phyloP scores from a whole-genome alignment of 2,797 vertebrate species.

The Malurus leucopterus region DNA sequence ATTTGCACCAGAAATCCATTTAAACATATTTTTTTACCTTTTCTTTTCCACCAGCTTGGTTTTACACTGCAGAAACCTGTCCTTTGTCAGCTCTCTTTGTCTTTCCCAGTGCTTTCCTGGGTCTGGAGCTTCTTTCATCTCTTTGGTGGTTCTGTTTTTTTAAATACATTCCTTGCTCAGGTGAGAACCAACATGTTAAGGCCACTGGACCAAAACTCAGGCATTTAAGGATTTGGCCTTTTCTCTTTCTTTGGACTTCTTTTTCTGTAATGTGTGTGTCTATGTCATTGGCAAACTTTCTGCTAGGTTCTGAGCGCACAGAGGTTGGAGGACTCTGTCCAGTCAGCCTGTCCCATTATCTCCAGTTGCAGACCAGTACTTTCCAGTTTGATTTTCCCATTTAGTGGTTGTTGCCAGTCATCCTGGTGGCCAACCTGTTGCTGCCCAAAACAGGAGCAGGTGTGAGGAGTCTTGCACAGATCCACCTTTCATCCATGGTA shows the following conservation, averaged over 20 bases:
- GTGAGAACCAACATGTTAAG: background rate
- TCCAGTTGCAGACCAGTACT: background rate
- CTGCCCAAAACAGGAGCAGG: background rate
- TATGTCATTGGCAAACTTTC: background rate
- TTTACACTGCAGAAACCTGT: background rate
- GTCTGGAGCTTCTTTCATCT: background rate
- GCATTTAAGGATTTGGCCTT: background rate
- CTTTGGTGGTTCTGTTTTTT: background rate
- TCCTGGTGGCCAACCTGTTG: accelerated
- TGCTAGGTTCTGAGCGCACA: background rate
- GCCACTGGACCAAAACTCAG: background rate
- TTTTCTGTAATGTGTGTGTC: background rate
- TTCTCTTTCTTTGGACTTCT: background rate
- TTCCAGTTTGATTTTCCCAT: background rate
- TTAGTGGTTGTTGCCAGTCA: background rate
- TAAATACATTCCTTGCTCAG: background rate
- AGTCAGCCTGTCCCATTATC: background rate
- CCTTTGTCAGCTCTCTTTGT: background rate
- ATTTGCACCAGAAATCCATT: background rate
- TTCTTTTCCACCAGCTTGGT: background rate
- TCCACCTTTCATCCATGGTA: background rate
- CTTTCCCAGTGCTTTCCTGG: background rate
- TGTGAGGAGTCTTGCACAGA: background rate
- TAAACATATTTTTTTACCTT: background rate
- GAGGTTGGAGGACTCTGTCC: background rate